phyloP scores from a whole-genome alignment of 1,140 invertebrate species.

The Orchesella cincta region DNA sequence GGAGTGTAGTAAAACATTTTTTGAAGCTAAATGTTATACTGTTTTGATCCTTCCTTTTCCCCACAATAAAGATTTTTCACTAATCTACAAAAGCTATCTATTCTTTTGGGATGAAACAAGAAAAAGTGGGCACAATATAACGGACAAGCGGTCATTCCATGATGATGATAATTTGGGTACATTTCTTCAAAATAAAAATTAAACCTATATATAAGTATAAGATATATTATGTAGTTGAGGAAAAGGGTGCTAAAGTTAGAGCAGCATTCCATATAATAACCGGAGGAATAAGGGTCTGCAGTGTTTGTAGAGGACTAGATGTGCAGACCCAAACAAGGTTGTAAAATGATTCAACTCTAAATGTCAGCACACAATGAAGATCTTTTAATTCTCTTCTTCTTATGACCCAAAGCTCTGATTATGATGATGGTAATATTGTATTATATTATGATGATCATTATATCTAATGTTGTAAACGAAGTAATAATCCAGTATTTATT shows the following conservation, averaged over 20 bases:
- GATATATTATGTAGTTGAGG: no score
- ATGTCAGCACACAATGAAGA: constrained; percentile 4
- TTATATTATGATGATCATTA: constrained; percentile 2
- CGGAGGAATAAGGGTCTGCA: no score
- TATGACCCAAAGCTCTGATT: not conserved
- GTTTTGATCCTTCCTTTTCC: not conserved
- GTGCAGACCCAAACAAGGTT: constrained; percentile 25
- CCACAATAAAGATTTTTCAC: constrained; percentile 4
- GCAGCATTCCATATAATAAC: constrained; percentile 1
- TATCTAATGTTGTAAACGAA: constrained; percentile 2
- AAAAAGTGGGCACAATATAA: constrained; percentile 21
- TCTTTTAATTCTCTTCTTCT: constrained; percentile 17
- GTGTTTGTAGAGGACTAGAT: no score
- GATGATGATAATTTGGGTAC: constrained; percentile 23
- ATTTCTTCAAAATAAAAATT: no score
- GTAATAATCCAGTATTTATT: not conserved
- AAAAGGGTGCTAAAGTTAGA: not conserved
- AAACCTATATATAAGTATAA: no score
- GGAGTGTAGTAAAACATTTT: no score
- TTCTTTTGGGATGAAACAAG: not conserved
- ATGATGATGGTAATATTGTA: constrained; percentile 23
- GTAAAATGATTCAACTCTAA: constrained; percentile 18
- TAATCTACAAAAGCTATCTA: not conserved
- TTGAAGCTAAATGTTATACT: no score
- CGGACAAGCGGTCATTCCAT: constrained; percentile 24